Evolutionary conservation across 2,888 invertebrate genomes (phyloP).

Genomic region (Drosophila meridiana): DNA sequence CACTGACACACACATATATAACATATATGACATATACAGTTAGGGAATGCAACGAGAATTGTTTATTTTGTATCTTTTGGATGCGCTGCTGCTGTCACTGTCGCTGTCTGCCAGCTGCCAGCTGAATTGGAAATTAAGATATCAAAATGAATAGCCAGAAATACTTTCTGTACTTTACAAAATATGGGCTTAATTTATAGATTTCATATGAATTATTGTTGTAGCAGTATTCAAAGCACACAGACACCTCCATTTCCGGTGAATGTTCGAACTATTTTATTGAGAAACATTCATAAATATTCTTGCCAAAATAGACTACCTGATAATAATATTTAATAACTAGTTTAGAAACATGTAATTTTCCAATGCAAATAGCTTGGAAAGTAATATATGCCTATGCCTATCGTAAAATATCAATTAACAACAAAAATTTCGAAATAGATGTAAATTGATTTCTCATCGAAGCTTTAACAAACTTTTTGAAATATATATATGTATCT

Average conservation of each 20-base stretch:
- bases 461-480: too few species aligned
- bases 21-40: not conserved
- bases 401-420: too few species aligned
- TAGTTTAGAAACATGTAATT: not conserved
- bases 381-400: not conserved
- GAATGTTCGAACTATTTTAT: constrained; percentile 26
- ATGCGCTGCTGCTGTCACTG: constrained; percentile 18
- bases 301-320: not conserved
- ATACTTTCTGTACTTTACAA: constrained; percentile 6
- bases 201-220: not conserved
- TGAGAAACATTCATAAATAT: constrained; percentile 36
- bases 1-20: constrained; percentile 10
- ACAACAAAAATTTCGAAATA: not conserved
- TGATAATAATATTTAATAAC: not conserved
- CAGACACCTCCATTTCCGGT: constrained; percentile 5
- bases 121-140: constrained; percentile 41
- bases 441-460: not conserved
- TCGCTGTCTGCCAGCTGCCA: constrained; percentile 30
- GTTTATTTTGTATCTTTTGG: constrained; percentile 38
- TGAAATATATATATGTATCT: too few species aligned
- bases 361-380: not conserved
- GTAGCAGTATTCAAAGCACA: not conserved
- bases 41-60: constrained; percentile 36
- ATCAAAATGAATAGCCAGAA: constrained; percentile 40
- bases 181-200: constrained; percentile 11